Base-by-base conservation (phyloP, 1,140 invertebrate genomes). In the Trachymyrmex septentrionalis region DNA sequence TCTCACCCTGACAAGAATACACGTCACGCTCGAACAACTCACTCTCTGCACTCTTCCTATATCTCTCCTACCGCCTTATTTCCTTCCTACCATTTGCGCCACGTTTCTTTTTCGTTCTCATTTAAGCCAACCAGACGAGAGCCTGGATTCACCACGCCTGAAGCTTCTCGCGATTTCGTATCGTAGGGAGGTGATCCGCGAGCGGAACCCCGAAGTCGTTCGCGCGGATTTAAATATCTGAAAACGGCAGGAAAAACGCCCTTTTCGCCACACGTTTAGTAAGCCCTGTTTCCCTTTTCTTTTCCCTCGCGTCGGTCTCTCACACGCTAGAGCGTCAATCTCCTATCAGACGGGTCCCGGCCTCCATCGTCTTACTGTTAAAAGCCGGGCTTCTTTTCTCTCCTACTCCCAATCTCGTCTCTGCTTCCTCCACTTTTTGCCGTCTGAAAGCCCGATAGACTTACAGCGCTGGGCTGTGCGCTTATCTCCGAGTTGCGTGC, bases 1-100 rank as follows among this genome's bases (percentile, higher is more conserved):
- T 73, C 71, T 91, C 87, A 55, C 81, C 66, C 91, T 88, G 91
- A 92, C 91, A 87, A 93, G 92, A 92, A 91, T 93, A 92, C 92
- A 89, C 90, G 91, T 93, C 89, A 92, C 93, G 92, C 93, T 91
- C 85, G 91, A 93, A 93, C 90, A 92, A 92, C 89, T 92, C 80
- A 69, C 76, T 86, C 76, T 86, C 77, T 80, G 78, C 78, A 50
- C 75, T 86, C 63, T 69, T 75, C 86, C 30, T 57, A 72, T 50
- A 72, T 48, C 48, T 73, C 48, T n/a, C 59, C 67, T 34, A 34
- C 48, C 19, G 21, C 59, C 38, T 27, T 38, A 21, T 55, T 34
- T 63, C 21, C 57, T 44, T 67, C 44, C 38, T 48, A 59, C 12
- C 24, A 61, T 84, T 84, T 73, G 67, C 67, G 7, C 69, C 53